Evolutionary conservation across 2,888 invertebrate genomes (phyloP).

Genomic region (Sepiola atlantica): DNA sequence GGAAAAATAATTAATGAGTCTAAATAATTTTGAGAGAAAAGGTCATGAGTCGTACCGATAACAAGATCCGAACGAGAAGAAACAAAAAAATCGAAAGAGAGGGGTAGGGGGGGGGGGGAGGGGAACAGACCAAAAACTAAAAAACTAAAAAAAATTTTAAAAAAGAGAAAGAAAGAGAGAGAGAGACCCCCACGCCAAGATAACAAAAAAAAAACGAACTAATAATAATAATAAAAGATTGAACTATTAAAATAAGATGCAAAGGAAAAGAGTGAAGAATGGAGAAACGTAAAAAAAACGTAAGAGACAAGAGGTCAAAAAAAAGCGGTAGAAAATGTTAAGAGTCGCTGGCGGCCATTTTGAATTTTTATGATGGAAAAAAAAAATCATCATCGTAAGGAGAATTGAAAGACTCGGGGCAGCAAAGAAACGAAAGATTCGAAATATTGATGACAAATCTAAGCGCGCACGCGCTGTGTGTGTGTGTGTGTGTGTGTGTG

Average conservation of each 20-base stretch:
- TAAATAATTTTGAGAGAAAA: constrained; percentile 13
- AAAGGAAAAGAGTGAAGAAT: neutral
- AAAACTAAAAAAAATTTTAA: no score
- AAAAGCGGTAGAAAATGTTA: neutral
- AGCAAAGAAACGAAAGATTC: neutral
- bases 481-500: neutral
- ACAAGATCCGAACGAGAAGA: constrained; percentile 1
- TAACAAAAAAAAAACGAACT: no score
- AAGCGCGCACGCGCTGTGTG: no score
- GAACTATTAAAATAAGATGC: neutral
- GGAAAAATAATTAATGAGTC: constrained; percentile 17
- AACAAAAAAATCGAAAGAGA: neutral
- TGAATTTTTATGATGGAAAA: neutral
- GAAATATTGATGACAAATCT: neutral
- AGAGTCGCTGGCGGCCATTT: neutral
- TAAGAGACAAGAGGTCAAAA: neutral
- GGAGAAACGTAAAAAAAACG: no score
- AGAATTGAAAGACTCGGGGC: neutral
- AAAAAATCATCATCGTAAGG: neutral
- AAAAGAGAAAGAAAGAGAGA: neutral
- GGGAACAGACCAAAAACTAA: no score
- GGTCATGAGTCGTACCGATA: neutral
- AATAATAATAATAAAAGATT: neutral
- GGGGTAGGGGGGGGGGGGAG: no score
- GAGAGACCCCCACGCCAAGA: no score